Percentiles rank a stretch among this genome's conserved stretches.
phyloP scores from a whole-genome alignment of 2,113 vertebrate genomes.

The Xiphorhynchus elegans region DNA sequence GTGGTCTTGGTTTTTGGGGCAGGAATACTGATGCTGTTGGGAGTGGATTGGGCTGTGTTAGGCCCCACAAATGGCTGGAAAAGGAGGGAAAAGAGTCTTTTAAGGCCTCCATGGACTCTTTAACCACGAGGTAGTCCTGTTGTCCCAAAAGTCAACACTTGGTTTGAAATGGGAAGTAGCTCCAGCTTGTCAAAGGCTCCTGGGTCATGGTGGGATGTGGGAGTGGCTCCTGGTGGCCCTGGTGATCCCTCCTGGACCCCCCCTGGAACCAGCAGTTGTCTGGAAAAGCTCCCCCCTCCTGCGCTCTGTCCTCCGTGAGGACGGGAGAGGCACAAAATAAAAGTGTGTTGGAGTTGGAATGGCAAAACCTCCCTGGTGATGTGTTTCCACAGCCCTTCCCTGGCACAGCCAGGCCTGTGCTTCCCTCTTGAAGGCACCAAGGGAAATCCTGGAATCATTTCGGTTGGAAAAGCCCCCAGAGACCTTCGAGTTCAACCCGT shows the following conservation, averaged over 20 bases:
- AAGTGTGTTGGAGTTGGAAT: slow-evolving; percentile 22
- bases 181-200: neutral
- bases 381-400: neutral
- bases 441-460: neutral
- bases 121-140: neutral
- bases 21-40: neutral
- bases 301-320: slow-evolving; percentile 46
- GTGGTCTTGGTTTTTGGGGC: neutral
- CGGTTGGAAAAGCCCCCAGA: neutral
- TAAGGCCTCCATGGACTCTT: neutral
- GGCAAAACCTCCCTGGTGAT: neutral
- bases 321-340: slow-evolving; percentile 27
- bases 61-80: neutral
- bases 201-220: neutral
- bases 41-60: neutral
- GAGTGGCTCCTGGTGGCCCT: neutral
- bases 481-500: fast-evolving
- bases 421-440: neutral
- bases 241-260: neutral
- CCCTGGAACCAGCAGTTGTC: neutral
- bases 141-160: neutral
- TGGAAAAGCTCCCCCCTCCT: neutral
- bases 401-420: neutral
- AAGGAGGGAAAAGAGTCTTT: neutral
- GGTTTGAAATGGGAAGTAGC: neutral